A percentile compares a stretch with the other conserved stretches of the same genome.
Conservation (phyloP, 2,888 invertebrate species). For the Agonum fuliginosum region DNA sequence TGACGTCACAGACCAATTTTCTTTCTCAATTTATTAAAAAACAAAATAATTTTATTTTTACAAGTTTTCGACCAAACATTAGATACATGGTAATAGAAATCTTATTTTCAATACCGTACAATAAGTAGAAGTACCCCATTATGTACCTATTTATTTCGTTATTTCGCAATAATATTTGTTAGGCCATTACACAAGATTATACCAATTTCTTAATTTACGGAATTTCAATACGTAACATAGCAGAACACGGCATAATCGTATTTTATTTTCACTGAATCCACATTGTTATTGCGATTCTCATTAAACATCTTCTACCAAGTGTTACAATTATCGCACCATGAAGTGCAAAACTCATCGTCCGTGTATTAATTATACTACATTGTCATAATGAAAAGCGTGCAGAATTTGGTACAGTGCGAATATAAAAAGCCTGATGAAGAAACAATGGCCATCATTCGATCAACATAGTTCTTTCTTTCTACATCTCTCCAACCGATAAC, state of each 20-base stretch:
- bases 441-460: slow-evolving; percentile 18
- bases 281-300: background rate
- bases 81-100: no score
- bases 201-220: background rate
- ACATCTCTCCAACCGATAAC: slow-evolving; percentile 12
- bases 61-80: no score
- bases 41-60: no score
- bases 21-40: no score
- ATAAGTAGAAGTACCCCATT: no score
- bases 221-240: background rate
- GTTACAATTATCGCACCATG: background rate
- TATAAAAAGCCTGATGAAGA: background rate
- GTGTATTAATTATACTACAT: background rate
- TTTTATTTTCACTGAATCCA: background rate
- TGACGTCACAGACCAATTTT: no score
- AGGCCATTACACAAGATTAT: background rate
- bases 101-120: no score
- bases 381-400: background rate
- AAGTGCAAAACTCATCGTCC: background rate
- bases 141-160: no score
- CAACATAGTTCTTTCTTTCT: slow-evolving; percentile 12
- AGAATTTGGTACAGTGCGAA: background rate
- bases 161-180: background rate
- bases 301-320: background rate
- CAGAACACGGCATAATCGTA: background rate